Conservation (phyloP, 2,113 vertebrate species). For the Lethenteron camtschaticum region DNA sequence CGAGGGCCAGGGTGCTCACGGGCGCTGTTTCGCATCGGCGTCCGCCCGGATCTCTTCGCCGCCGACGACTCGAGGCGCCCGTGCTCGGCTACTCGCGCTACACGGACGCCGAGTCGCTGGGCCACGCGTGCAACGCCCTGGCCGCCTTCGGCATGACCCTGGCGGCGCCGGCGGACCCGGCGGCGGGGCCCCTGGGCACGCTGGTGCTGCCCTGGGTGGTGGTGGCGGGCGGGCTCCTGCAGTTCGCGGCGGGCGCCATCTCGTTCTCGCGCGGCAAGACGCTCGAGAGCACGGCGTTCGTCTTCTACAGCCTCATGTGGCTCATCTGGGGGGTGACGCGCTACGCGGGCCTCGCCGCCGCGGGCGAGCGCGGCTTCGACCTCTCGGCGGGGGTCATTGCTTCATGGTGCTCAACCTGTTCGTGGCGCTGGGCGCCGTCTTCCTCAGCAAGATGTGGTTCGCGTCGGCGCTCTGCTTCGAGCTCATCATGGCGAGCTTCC, state of each 20-base stretch:
- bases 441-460: conserved; percentile 40
- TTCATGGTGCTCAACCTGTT: conserved; percentile 50
- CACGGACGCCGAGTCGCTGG: conserved; percentile 39
- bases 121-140: conserved; percentile 35
- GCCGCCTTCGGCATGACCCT: conserved; percentile 38
- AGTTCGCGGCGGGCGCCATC: conserved; percentile 32
- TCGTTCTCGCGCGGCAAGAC: conserved; percentile 55
- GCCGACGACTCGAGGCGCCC: conserved; percentile 26
- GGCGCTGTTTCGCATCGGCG: conserved; percentile 17
- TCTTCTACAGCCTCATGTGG: conserved; percentile 50
- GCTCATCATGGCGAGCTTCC: conserved; percentile 44
- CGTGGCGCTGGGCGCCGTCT: conserved; percentile 31
- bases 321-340: conserved; percentile 46
- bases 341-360: conserved; percentile 28
- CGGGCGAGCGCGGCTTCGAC: conserved; percentile 27
- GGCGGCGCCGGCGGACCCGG: conserved; percentile 15
- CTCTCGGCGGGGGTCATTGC: conserved; percentile 32
- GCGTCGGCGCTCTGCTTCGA: conserved; percentile 35
- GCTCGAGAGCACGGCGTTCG: conserved; percentile 49
- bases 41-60: conserved; percentile 12
- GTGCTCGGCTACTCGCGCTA: conserved; percentile 52
- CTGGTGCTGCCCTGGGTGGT: conserved; percentile 47
- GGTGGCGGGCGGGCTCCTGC: conserved; percentile 38
- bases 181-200: conserved; percentile 21
- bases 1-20: conserved; percentile 23